These are phyloP conservation scores for Argya squamiceps DNA, from an alignment of 2,797 vertebrate species.

Conservation along the genomic window DNA sequence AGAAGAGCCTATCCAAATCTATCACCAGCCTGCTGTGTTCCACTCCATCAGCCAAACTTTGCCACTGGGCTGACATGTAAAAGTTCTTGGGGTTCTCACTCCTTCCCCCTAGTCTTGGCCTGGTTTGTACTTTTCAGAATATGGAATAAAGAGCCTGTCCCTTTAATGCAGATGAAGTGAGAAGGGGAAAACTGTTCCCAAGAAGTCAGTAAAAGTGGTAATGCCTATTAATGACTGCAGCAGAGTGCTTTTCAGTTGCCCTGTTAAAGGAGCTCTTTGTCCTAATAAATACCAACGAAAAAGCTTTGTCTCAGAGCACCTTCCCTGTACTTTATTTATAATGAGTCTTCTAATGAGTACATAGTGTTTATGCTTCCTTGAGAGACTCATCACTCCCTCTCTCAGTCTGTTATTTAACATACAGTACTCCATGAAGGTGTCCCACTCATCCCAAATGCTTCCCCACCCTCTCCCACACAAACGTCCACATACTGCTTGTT, in stretches of 20 bases:
- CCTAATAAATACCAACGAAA: constrained; percentile 77
- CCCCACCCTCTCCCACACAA: not conserved
- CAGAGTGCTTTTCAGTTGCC: constrained; percentile 76
- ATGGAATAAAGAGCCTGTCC: constrained; percentile 31
- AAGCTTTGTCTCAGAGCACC: constrained; percentile 78
- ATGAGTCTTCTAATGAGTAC: constrained; percentile 81
- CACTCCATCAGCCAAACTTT: not conserved
- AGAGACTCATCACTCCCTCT: constrained; percentile 78
- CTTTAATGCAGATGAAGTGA: constrained; percentile 65
- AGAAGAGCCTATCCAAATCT: constrained; percentile 39
- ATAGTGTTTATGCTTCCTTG: constrained; percentile 79
- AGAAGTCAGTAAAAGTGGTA: constrained; percentile 76
- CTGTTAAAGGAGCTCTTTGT: constrained; percentile 80
- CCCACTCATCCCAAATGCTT: constrained; percentile 21
- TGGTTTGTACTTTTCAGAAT: constrained; percentile 36
- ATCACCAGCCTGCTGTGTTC: constrained; percentile 3
- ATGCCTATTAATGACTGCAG: constrained; percentile 74
- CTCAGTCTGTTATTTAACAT: constrained; percentile 77
- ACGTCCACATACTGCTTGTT: not conserved
- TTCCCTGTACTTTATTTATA: constrained; percentile 80
- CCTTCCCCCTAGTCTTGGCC: not conserved
- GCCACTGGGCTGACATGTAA: not conserved
- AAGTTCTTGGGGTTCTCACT: constrained; percentile 24
- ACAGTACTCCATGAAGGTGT: constrained; percentile 58
- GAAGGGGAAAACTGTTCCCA: constrained; percentile 75